These are phyloP conservation scores for Sylvicola cinctus DNA, from an alignment of 2,888 invertebrate species.

Conservation along the genomic window DNA sequence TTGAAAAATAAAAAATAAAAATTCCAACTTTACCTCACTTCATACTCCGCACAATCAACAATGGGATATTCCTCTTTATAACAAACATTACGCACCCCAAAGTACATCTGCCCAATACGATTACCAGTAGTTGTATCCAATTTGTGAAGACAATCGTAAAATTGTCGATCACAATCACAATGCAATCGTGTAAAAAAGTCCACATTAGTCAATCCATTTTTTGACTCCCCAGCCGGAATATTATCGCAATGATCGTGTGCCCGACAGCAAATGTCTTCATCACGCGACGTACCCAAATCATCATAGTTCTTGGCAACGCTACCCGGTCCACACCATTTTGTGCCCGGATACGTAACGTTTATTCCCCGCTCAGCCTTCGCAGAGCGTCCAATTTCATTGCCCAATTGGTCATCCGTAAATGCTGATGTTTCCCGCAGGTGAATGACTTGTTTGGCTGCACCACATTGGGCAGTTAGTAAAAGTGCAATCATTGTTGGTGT, in stretches of 20 bases:
- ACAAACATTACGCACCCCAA: constrained; percentile 15
- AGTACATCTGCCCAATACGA: constrained; percentile 20
- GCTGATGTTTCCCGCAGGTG: too few species aligned
- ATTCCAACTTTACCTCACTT: constrained; percentile 11
- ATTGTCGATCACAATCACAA: constrained; percentile 21
- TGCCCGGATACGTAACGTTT: constrained; percentile 38
- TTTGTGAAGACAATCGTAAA: constrained; percentile 20
- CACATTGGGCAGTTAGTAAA: too few species aligned
- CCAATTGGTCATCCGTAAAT: too few species aligned
- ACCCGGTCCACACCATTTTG: constrained; percentile 86
- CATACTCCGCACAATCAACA: constrained; percentile 15
- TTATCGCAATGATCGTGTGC: constrained; percentile 45
- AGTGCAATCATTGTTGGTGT: too few species aligned
- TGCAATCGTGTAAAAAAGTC: constrained; percentile 22
- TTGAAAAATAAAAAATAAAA: not conserved
- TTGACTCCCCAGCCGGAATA: constrained; percentile 14
- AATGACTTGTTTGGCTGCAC: too few species aligned
- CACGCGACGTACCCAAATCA: constrained; percentile 59
- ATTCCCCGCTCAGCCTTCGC: too few species aligned
- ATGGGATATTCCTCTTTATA: constrained; percentile 17
- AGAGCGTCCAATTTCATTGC: too few species aligned
- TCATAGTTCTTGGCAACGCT: constrained; percentile 56
- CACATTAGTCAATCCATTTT: constrained; percentile 17
- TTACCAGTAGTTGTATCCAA: constrained; percentile 16
- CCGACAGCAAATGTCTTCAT: constrained; percentile 72